These are phyloP conservation scores for Cylindroiulus punctatus DNA, from an alignment of 2,888 invertebrate genomes.

Conservation along the genomic window DNA sequence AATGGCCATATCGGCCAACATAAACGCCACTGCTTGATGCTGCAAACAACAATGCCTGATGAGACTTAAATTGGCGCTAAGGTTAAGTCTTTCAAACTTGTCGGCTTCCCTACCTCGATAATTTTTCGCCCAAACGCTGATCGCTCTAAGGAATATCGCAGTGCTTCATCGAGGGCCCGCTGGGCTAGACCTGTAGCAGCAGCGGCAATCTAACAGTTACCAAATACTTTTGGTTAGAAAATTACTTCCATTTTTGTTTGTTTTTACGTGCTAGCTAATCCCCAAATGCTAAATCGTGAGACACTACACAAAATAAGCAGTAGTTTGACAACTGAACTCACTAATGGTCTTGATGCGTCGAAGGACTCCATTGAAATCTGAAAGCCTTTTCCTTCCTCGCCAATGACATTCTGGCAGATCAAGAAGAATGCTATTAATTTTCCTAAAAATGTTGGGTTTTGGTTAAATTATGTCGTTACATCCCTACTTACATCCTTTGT, in stretches of 20 bases:
- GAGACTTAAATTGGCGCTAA: too few species aligned
- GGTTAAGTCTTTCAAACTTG: too few species aligned
- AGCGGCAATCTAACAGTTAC: constrained; percentile 86
- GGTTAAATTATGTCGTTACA: constrained; percentile 58
- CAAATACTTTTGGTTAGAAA: too few species aligned
- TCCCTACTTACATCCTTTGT: constrained; percentile 80
- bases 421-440: constrained; percentile 59
- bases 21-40: constrained; percentile 87
- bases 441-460: neutral
- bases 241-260: neutral
- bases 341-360: constrained; percentile 91
- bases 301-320: too few species aligned
- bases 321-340: neutral
- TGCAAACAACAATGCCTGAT: constrained; percentile 63
- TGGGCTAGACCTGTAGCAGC: constrained; percentile 91
- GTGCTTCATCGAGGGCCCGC: constrained; percentile 90
- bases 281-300: too few species aligned
- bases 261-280: neutral
- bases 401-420: constrained; percentile 85
- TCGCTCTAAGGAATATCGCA: constrained; percentile 89
- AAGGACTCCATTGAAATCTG: constrained; percentile 98
- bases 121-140: constrained; percentile 88
- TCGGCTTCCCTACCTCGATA: constrained; percentile 64
- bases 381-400: constrained; percentile 91
- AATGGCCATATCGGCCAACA: constrained; percentile 95